Evolutionary conservation across 2,113 vertebrate species (phyloP), one percentile per base, ranked within the genome.

Genomic region (Nothoprocta pentlandii): DNA sequence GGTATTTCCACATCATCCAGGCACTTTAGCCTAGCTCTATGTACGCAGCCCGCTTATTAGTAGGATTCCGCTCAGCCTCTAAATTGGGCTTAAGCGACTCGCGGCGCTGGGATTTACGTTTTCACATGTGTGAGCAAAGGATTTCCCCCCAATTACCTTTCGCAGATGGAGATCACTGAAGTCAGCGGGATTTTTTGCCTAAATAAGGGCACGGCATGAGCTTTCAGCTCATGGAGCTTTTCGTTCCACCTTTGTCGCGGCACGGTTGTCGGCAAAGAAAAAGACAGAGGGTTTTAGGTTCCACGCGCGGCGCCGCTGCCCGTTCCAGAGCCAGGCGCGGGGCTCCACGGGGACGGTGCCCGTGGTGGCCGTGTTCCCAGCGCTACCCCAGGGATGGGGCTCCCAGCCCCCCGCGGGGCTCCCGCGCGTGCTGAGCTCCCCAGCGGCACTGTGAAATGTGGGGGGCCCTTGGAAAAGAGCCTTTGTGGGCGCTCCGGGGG

Each of bases 221-320:
- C 94, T 86, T 61, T 75, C 2, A 4, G 62, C 90, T 95, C 80
- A 34, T 28, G 1, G 12, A 16, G 90, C 69, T 84, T 73, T 95
- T 95, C 93, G 30, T 97, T 96, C 93, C 94, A 94, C 88, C 80
- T 94, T 95, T 92, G 90, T 86, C 84, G 92, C 47, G 87, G 81
- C 53, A 44, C 77, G 74, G 95, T 93, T 89, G 85, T 92, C 77
- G 79, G 93, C 23, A 78, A 79, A 66, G n/a, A 75, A 79, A 58
- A 36, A 12, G 23, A 71, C 36, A 58, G 19, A 14, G 4, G 61
- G 73, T 63, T 3, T 5, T 4, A 17, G 67, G 71, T 6, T n/a
- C 76, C 39, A 51, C 25, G 59, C 9, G 0, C 17, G 3, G 47
- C 1, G 3, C 70, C 61, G 22, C 58, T 28, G 28, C 49, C 28